Base-by-base conservation (phyloP, 1,140 invertebrate genomes). In the Anoplophora glabripennis region DNA sequence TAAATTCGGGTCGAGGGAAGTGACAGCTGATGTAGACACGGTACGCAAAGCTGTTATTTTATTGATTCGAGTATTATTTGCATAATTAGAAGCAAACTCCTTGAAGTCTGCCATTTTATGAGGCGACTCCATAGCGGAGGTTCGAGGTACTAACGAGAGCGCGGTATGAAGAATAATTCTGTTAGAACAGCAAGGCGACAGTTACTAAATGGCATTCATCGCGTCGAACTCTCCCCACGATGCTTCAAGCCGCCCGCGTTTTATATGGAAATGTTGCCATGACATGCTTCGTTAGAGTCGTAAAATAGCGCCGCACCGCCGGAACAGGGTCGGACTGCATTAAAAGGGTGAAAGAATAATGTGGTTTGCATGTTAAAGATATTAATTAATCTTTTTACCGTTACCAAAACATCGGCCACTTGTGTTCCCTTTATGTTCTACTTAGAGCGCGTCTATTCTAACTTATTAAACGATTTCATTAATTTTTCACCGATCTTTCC, bases 241-340 rank as follows among this genome's bases (percentile, higher is more conserved):
- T 69, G 76, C 75, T 44, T 76, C 72, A 35, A 37, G 47, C 44
- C 18, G 18, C 42, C 42, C 64, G 51, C 67, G 67, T 72, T 72
- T 67, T 72, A 69, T 72, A 72, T 71, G 71, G 67, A 69, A 72
- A 71, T 72, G 71, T 68, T 69, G 66, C 66, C 68, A 67, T 72
- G 71, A 70, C 67, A 72, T 66, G 71, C 63, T 72, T 71, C 71
- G 71, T 72, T 72, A 68, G 68, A 69, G 61, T 64, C 69, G 66
- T 67, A 70, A 71, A 72, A 71, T 72, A 71, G 61, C 66, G 61
- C 59, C 63, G 61, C 65, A 64, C 47, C 56, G 60, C 59, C 63
- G 61, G 57, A 63, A 65, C 67, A 65, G 70, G 66, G 64, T 56
- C 66, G 67, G 67, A 68, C 65, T 68, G 65, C 61, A 66, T 65